phyloP scores from a whole-genome alignment of 1,140 invertebrate species.

The Mylabris phalerata region DNA sequence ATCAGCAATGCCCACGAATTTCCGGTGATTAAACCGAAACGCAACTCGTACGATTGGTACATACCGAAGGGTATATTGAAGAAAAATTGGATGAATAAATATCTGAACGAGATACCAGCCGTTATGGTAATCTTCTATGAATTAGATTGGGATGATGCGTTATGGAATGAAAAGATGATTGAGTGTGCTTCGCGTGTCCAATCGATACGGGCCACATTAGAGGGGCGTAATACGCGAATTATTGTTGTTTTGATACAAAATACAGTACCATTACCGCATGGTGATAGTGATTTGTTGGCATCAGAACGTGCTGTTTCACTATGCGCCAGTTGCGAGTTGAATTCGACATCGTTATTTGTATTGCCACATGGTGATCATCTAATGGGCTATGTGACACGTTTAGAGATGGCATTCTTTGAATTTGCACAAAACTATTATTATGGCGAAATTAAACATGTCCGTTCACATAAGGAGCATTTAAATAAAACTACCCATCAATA shows the following conservation, averaged over 20 bases:
- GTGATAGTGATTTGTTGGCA: conserved; percentile 73
- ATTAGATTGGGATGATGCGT: conserved; percentile 91
- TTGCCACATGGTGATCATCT: conserved; percentile 83
- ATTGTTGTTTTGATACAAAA: conserved; percentile 87
- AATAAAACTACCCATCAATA: conserved; percentile 89
- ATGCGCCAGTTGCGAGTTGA: conserved; percentile 85
- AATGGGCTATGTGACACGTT: conserved; percentile 61
- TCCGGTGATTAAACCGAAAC: conserved; percentile 83
- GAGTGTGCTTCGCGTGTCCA: conserved; percentile 89
- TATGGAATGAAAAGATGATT: conserved; percentile 90
- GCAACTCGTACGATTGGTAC: conserved; percentile 91
- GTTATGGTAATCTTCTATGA: conserved; percentile 94
- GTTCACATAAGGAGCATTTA: conserved; percentile 82
- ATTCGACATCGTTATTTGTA: conserved; percentile 86
- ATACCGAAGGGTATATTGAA: conserved; percentile 95
- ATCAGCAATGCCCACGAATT: conserved; percentile 75
- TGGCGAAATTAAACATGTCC: conserved; percentile 77
- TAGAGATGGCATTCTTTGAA: conserved; percentile 92
- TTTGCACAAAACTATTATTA: conserved; percentile 89
- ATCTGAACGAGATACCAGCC: conserved; percentile 82
- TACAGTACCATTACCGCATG: conserved; percentile 61
- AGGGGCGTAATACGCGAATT: conserved; percentile 79
- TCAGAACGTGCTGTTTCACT: conserved; percentile 83
- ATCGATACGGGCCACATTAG: conserved; percentile 48
- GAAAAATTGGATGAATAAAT: conserved; percentile 92